Conservation (phyloP, 2,888 invertebrate species). For the Orthosia gothica region DNA sequence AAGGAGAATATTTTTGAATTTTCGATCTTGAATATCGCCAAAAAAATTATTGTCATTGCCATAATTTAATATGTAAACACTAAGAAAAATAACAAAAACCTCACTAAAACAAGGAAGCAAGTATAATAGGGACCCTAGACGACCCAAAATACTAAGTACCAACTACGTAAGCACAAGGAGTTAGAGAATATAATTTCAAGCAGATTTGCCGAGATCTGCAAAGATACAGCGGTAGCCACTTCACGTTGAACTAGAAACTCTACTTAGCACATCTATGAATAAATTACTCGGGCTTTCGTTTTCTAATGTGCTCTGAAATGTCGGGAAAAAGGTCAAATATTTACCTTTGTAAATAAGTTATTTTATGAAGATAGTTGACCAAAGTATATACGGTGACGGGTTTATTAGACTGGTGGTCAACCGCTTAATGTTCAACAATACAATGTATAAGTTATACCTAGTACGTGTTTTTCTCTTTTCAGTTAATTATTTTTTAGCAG, state of each 20-base stretch:
- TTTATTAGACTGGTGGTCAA: not conserved
- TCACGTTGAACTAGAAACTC: slow-evolving; percentile 48
- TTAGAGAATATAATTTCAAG: slow-evolving; percentile 46
- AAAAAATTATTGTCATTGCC: too few species aligned
- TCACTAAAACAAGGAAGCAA: too few species aligned
- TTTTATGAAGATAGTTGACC: not conserved
- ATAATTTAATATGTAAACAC: too few species aligned
- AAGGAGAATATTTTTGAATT: too few species aligned
- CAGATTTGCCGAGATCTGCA: slow-evolving; percentile 41
- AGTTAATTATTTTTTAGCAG: too few species aligned
- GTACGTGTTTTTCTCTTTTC: too few species aligned
- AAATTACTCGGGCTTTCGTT: slow-evolving; percentile 51
- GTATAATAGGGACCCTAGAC: not conserved
- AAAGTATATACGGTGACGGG: not conserved
- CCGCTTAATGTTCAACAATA: not conserved
- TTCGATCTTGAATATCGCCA: too few species aligned
- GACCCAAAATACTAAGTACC: not conserved
- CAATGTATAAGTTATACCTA: too few species aligned
- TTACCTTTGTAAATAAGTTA: slow-evolving; percentile 21
- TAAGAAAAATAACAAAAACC: too few species aligned
- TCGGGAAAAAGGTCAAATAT: slow-evolving; percentile 23
- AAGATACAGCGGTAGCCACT: slow-evolving; percentile 46
- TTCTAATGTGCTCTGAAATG: slow-evolving; percentile 46
- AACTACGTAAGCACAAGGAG: slow-evolving; percentile 1
- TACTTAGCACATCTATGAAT: slow-evolving; percentile 55